Evolutionary conservation across 2,888 invertebrate genomes (phyloP), one percentile per base, ranked within the genome.

Genomic region (Amaurobius ferox): DNA sequence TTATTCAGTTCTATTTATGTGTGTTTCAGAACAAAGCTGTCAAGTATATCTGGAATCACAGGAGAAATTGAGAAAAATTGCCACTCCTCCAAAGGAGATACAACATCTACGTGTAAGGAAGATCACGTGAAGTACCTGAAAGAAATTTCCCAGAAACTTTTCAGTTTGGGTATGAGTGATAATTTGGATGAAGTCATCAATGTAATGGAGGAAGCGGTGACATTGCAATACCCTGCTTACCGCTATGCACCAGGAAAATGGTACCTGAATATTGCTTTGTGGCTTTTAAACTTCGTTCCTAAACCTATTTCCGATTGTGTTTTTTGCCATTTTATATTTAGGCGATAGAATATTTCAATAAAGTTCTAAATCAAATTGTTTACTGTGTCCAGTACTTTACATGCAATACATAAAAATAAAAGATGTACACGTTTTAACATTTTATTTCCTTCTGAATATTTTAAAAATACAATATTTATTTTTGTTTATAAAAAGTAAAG

Each of bases 131-230:
- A 23, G 23, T 23, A 55, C 19, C 28, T 48, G 6, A 48, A 67
- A 19, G 44, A 30, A 11, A 72, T 55, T 6, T 66, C 83, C 1
- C 11, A 26, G 2, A 13, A 29, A 7, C 19, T 85, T 11, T 85
- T 85, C 19, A 16, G 39, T 3, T 72, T 28, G 6, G 29, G 72
- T 0, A 44, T 48, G 64, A 77, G 77, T 26, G n/a, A 48, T 2
- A 78, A 85, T 26, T 23, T 71, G 9, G 30, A 77, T 29, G 77
- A 85, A 39, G 77, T 85, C 9, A 71, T 85, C 6, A 67, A 77
- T 39, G 77, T 30, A 0, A 72, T 85, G 77, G 55, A 72, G 30
- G 83, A 77, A 9, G 77, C 83, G 0, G 67, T 85, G 0, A 72
- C 30, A 5, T 2, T 23, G 7, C 28, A 30, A 19, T 61, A 40